Evolutionary conservation across 2,888 invertebrate genomes (phyloP), one percentile per base, ranked within the genome.

Genomic region (Orthonychiurus folsomi): DNA sequence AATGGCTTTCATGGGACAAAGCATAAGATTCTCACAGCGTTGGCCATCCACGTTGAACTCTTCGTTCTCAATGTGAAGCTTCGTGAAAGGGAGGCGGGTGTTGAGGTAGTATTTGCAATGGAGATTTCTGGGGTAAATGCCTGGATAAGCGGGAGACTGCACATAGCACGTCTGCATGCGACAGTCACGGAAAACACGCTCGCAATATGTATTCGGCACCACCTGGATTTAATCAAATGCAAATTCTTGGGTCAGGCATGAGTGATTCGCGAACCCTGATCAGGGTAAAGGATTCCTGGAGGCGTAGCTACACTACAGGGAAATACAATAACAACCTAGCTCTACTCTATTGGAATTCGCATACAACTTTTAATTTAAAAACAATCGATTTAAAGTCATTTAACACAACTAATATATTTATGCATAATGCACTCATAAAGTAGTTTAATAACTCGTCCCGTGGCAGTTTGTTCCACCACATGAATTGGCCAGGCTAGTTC

Each of bases 41-140:
- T 93, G 92, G 1, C 93, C 93, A 74, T 93, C 93, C 73, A 93
- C 90, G 77, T 93, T 92, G 79, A 93, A 93, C 77, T 92, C 91
- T 76, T 92, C 91, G 77, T 92, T 92, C 77, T 92, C 91, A 74
- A 92, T 89, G 80, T 92, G 90, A 73, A 91, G 81, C 79, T 90
- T 90, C 76, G 92, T 92, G 80, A 89, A 92, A 24, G 91, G 90
- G 75, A 89, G 82, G 52, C 90, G 81, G 2, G 92, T 92, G 80
- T 91, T 92, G 60, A 93, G 82, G 75, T 88, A 87, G 77, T 93
- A 93, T 75, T 89, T 87, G 83, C 93, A 93, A 77, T 91, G 90
- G 69, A 93, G 81, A 74, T 91, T 90, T 64, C 93, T 83, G 0
- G 93, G 93, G 78, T 93, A 93, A 23, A 93, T 86, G 50, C 93